Evolutionary conservation across 2,888 invertebrate genomes (phyloP).

Genomic region (Lithosia quadra): DNA sequence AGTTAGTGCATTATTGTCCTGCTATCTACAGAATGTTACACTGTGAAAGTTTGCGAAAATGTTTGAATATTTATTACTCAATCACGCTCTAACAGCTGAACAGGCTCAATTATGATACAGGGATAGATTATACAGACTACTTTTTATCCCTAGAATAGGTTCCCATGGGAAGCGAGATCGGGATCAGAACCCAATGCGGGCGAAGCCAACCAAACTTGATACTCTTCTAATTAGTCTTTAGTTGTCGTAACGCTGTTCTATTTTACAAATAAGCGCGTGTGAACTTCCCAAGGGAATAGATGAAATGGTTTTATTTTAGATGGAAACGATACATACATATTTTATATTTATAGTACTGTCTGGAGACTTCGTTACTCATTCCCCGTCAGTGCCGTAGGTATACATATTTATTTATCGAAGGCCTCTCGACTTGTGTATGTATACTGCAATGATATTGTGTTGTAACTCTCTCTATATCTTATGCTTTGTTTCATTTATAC

Average conservation of each 20-base stretch:
- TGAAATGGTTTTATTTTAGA: neutral
- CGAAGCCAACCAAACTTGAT: neutral
- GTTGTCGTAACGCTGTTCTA: neutral
- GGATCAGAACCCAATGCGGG: too few relatives aligned
- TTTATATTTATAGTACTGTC: neutral
- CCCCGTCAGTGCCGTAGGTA: neutral
- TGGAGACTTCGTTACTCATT: slow-evolving; percentile 4
- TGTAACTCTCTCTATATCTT: neutral
- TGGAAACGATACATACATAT: neutral
- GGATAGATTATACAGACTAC: too few relatives aligned
- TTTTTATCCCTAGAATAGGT: too few relatives aligned
- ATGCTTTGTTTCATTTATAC: neutral
- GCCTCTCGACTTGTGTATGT: neutral
- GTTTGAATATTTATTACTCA: too few relatives aligned
- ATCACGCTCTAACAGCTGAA: too few relatives aligned
- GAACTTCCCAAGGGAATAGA: slow-evolving; percentile 4
- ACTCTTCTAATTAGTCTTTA: slow-evolving; percentile 1
- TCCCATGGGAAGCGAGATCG: too few relatives aligned
- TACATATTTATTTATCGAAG: slow-evolving; percentile 1
- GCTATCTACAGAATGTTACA: too few relatives aligned
- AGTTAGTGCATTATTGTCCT: too few relatives aligned
- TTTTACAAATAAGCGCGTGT: neutral
- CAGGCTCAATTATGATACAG: too few relatives aligned
- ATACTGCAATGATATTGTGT: neutral
- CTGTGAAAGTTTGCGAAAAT: too few relatives aligned